Base-by-base conservation (phyloP, 2,113 vertebrate species). In the Bos javanicus region DNA sequence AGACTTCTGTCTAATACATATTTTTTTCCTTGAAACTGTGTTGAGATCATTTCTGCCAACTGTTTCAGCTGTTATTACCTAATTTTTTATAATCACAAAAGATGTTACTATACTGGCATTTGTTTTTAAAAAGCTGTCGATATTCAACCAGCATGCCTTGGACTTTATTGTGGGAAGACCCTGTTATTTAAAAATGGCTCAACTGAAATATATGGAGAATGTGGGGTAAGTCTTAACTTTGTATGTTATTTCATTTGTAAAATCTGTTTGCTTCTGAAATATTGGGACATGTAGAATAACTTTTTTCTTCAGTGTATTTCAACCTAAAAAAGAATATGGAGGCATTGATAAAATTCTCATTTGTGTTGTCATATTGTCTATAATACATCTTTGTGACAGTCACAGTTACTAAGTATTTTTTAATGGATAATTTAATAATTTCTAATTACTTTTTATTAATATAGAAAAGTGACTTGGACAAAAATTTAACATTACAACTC, bases 151-250 rank as follows among this genome's bases (percentile, higher is more conserved):
- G 99, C 99, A n/a, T 99, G 99, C 98, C 99, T 99, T 52, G 99
- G 99, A 87, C 98, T 99, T 87, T 99, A 99, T 97, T 99, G 99
- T 98, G 99, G 99, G 97, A 99, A 99, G 98, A 98, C 98, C 17
- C 89, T 99, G 16, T 95, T 99, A 90, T 98, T 97, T 97, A 97
- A 98, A 97, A 98, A 99, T 96, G 98, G 67, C 39, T 98, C 98
- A 33, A 99, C 99, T 57, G 99, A 99, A 62, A 98, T 99, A 7
- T 98, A 99, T 90, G 99, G 99, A 98, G 99, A 99, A 14, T 99
- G 99, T 99, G 99, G 99, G 82, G 99, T 99, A 97, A 99, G 99
- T 99, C 28, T 97, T 83, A 33, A 43, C 52, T 92, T 96, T 80
- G 6, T 57, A 43, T 92, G 33, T 78, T 96, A 81, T 92, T 91